phyloP scores from a whole-genome alignment of 1,140 invertebrate genomes.

The Holcopasites calliopsidis region DNA sequence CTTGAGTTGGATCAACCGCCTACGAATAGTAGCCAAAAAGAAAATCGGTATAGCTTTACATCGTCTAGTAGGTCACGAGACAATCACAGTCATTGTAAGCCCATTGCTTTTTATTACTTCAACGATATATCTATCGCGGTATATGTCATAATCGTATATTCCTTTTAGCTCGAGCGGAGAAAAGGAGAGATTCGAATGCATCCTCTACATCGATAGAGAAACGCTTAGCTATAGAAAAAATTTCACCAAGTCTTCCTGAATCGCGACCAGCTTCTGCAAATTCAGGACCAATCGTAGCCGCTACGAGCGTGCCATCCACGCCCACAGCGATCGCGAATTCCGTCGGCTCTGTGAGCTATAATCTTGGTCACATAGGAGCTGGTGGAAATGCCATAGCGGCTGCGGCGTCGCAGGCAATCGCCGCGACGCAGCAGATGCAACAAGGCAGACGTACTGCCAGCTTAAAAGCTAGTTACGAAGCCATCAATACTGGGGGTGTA shows the following conservation, averaged over 20 bases:
- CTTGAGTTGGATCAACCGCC: conserved; percentile 87
- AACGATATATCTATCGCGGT: background rate
- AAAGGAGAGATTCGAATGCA: conserved; percentile 76
- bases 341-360: conserved; percentile 81
- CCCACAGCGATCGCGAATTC: conserved; percentile 75
- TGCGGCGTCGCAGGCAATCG: conserved; percentile 97
- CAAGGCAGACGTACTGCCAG: conserved; percentile 95
- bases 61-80: conserved; percentile 75
- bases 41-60: conserved; percentile 81
- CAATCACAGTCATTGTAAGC: conserved; percentile 77
- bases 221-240: conserved; percentile 74
- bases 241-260: conserved; percentile 72
- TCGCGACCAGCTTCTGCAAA: conserved; percentile 75
- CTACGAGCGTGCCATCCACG: conserved; percentile 66
- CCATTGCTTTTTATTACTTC: background rate
- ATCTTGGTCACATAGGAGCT: conserved; percentile 85
- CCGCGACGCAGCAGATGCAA: conserved; percentile 98
- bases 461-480: conserved; percentile 96
- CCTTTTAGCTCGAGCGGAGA: conserved; percentile 73
- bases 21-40: conserved; percentile 82
- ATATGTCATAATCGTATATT: background rate
- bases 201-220: conserved; percentile 76
- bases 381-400: conserved; percentile 95
- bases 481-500: conserved; percentile 85
- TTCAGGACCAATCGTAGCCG: conserved; percentile 73